Percentiles rank a stretch among this genome's conserved stretches.
phyloP scores from a whole-genome alignment of 2,113 vertebrate species.

The Microcebus jonahi region DNA sequence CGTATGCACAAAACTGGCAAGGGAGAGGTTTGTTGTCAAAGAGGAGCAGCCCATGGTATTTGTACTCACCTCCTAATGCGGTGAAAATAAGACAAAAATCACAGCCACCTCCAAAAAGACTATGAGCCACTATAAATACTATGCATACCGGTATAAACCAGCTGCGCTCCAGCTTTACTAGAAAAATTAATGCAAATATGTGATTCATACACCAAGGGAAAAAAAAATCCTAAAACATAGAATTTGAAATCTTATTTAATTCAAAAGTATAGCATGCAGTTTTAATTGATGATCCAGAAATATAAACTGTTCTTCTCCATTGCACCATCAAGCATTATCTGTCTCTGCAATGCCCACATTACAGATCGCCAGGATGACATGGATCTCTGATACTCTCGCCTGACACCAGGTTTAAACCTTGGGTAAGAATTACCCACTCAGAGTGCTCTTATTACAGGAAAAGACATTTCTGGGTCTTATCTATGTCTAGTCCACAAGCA shows the following conservation, averaged over 20 bases:
- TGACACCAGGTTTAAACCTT: neutral
- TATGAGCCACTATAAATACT: no score
- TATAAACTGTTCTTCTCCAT: accelerated
- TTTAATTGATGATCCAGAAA: neutral
- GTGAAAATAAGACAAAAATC: neutral
- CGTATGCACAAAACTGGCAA: neutral
- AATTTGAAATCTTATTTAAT: neutral
- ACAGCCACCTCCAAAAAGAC: neutral
- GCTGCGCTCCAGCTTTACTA: neutral
- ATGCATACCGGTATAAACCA: neutral
- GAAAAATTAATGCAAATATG: neutral
- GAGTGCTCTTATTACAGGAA: neutral
- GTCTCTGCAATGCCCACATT: neutral
- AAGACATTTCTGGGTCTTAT: neutral
- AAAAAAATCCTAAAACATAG: neutral
- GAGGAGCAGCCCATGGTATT: accelerated
- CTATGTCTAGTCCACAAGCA: neutral
- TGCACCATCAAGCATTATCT: neutral
- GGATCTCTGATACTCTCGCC: neutral
- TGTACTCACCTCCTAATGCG: neutral
- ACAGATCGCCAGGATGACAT: accelerated
- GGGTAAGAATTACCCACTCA: neutral
- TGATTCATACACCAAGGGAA: neutral
- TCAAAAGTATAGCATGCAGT: neutral
- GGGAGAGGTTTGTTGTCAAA: neutral